Evolutionary conservation across 2,113 vertebrate genomes (phyloP), one percentile per base, ranked within the genome.

Genomic region (Tretioscincus oriximinensis): DNA sequence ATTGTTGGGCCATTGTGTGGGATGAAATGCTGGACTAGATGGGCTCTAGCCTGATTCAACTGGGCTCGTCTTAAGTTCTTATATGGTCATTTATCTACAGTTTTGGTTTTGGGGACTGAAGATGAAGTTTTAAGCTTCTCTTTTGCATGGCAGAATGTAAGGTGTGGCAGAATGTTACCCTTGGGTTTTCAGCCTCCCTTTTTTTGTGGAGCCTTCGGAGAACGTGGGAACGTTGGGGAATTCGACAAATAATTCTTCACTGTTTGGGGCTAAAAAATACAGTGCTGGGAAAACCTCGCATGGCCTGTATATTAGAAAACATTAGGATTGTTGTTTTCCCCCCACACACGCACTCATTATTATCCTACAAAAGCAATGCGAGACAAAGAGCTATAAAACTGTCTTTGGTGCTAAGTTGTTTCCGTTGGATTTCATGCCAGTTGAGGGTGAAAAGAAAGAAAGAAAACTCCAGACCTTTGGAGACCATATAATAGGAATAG

Each of bases 371-470:
- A 88, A 91, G 86, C 65, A 9, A 91, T 84, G 73, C 29, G 90
- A 86, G 86, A 83, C 21, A 3, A 88, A 84, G 85, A 89, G 88
- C 87, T 75, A 61, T 93, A 92, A 92, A 92, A 89, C 86, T 91
- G 90, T 89, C 88, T 18, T 63, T 49, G 0, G 84, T 75, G 73
- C 86, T 87, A 88, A 82, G 82, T 88, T 84, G 77, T 85, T 93
- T 90, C 86, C 90, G 83, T 86, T 82, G 77, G 80, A 88, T 85
- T 87, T 84, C 81, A 89, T 89, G 80, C 84, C 66, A 72, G 86
- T 49, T 22, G 5, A 14, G 29, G 14, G 73, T 82, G 85, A 28
- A 24, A 22, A 22, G 26, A 67, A 18, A 18, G 16, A 16, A 9
- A 28, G 9, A 24, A 29, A 31, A 74, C 66, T 81, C 85, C 82